Evolutionary conservation across 2,888 invertebrate genomes (phyloP).

Genomic region (Athrips mouffetella): DNA sequence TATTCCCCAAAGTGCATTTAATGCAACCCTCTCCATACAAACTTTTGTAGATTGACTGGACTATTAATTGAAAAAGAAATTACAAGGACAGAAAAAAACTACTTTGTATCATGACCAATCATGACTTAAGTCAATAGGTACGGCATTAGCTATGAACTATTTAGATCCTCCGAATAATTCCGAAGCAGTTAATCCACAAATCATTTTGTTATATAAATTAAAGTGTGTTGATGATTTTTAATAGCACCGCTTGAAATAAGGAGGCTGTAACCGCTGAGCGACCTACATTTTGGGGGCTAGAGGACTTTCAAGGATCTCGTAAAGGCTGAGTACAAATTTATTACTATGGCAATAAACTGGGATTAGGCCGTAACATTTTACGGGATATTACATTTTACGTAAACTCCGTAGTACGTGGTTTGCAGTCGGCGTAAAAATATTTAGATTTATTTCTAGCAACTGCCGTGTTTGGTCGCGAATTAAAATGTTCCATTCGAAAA

Average conservation of each 20-base stretch:
- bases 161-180: no score
- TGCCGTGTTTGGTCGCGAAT: background rate
- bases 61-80: no score
- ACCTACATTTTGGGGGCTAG: slow-evolving; percentile 40
- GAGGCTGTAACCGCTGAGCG: slow-evolving; percentile 30
- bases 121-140: no score
- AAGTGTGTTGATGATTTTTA: no score
- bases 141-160: no score
- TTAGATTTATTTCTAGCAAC: slow-evolving; percentile 26
- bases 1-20: no score
- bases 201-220: no score
- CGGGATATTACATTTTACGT: slow-evolving; percentile 50
- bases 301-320: slow-evolving; percentile 49
- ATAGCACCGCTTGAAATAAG: background rate
- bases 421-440: slow-evolving; percentile 33
- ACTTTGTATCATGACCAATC: no score
- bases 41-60: no score
- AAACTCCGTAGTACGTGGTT: slow-evolving; percentile 35
- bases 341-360: slow-evolving; percentile 46
- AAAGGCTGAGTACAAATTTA: slow-evolving; percentile 59
- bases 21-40: no score
- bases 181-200: no score
- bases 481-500: background rate
- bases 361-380: slow-evolving; percentile 58
- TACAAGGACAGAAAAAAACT: no score